Conservation (phyloP, 2,888 invertebrate genomes). For the Bugula neritina region DNA sequence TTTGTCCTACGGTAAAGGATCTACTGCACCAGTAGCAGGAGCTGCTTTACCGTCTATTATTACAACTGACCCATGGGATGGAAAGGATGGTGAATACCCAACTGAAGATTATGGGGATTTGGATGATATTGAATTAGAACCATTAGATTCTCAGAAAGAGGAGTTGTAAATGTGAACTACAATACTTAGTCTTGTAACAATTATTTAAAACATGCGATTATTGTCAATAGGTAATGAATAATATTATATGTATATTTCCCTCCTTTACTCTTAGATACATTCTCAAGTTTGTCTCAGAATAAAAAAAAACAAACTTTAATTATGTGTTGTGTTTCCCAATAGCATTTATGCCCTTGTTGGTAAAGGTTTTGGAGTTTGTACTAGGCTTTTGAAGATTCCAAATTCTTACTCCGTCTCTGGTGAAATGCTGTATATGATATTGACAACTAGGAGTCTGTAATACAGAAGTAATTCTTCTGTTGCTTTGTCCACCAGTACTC, state of each 20-base stretch:
- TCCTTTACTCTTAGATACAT: not conserved
- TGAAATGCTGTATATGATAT: not conserved
- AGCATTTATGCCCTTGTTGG: not conserved
- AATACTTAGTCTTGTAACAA: too few relatives aligned
- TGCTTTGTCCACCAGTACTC: not conserved
- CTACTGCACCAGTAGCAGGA: constrained; percentile 66
- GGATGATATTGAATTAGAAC: constrained; percentile 75
- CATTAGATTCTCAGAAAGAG: constrained; percentile 37
- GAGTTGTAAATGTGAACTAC: constrained; percentile 34
- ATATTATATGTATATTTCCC: not conserved
- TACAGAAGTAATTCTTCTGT: not conserved
- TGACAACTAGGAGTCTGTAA: not conserved
- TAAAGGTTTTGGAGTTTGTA: not conserved
- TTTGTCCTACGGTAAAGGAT: constrained; percentile 84
- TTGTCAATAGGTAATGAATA: too few relatives aligned
- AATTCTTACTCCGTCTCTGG: not conserved
- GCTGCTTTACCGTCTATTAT: constrained; percentile 64
- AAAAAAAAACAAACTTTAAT: too few relatives aligned
- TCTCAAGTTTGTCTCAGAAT: not conserved
- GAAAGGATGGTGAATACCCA: constrained; percentile 73
- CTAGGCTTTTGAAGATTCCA: not conserved
- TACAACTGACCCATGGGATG: constrained; percentile 78
- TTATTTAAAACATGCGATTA: too few relatives aligned
- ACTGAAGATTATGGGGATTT: constrained; percentile 80
- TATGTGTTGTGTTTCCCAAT: not conserved